These are phyloP conservation scores for Galendromus occidentalis DNA, from an alignment of 1,140 invertebrate genomes.

Conservation along the genomic window DNA sequence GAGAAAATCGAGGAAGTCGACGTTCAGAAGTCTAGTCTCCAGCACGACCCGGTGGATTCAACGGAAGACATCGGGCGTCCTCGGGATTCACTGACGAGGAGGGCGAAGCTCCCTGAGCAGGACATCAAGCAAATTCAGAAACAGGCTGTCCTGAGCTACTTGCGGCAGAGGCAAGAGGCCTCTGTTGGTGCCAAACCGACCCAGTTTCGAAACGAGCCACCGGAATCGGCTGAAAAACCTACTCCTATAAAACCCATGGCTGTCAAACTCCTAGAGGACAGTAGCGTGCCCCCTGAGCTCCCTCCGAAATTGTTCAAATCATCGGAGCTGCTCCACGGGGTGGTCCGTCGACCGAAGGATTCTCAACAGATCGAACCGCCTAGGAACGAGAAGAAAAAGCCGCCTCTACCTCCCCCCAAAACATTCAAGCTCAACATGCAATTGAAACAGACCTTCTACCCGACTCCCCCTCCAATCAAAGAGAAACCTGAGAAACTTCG, in stretches of 20 bases:
- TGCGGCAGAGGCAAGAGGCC: neutral
- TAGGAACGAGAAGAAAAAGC: neutral
- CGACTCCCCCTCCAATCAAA: neutral
- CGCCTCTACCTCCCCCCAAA: neutral
- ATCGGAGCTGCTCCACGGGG: neutral
- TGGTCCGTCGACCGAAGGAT: neutral
- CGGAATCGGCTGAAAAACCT: neutral
- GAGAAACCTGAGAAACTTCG: neutral
- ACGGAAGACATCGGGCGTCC: conserved; percentile 28
- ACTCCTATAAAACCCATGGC: conserved; percentile 1
- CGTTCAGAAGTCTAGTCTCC: conserved; percentile 23
- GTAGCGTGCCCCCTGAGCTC: neutral
- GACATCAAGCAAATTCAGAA: conserved; percentile 67
- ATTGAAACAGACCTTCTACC: neutral
- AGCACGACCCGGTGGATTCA: neutral
- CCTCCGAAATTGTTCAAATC: conserved; percentile 5
- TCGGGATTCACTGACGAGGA: conserved; percentile 53
- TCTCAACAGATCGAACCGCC: neutral
- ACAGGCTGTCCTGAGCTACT: conserved; percentile 43
- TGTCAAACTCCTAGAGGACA: conserved; percentile 5
- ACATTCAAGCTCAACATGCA: neutral
- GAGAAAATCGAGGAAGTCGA: conserved; percentile 20
- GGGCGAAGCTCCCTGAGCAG: conserved; percentile 45
- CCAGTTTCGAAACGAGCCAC: neutral
- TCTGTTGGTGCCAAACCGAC: neutral